phyloP scores from a whole-genome alignment of 2,113 vertebrate genomes.

The Thinocorus orbignyianus region DNA sequence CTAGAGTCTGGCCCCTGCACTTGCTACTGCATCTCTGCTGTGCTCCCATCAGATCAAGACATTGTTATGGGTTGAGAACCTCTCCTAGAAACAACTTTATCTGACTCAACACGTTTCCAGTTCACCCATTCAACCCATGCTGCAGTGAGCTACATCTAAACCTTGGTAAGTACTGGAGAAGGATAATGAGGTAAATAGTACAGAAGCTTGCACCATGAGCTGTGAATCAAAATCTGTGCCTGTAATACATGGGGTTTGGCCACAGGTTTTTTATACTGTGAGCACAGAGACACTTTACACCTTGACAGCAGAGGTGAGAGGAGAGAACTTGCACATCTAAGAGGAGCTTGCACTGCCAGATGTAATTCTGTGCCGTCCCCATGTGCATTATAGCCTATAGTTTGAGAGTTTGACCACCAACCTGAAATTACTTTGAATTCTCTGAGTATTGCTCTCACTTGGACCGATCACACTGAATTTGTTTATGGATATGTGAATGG shows the following conservation, averaged over 20 bases:
- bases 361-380: not conserved
- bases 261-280: not conserved
- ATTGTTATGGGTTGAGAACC: not conserved
- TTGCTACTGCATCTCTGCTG: not conserved
- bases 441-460: conserved; percentile 25
- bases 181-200: not conserved
- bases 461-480: conserved; percentile 41
- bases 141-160: not conserved
- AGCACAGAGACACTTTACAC: not conserved
- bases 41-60: not conserved
- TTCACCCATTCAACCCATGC: not conserved
- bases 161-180: not conserved
- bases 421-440: conserved; percentile 47
- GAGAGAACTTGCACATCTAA: not conserved
- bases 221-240: not conserved
- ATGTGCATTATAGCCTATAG: not conserved
- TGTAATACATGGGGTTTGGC: not conserved
- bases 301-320: not conserved
- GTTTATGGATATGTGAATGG: conserved; percentile 22
- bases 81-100: not conserved
- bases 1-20: not conserved
- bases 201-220: not conserved
- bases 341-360: not conserved
- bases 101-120: not conserved
- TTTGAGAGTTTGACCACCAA: conserved; percentile 39